These are phyloP conservation scores for Proales similis DNA, from an alignment of 1,140 invertebrate genomes.

Conservation along the genomic window DNA sequence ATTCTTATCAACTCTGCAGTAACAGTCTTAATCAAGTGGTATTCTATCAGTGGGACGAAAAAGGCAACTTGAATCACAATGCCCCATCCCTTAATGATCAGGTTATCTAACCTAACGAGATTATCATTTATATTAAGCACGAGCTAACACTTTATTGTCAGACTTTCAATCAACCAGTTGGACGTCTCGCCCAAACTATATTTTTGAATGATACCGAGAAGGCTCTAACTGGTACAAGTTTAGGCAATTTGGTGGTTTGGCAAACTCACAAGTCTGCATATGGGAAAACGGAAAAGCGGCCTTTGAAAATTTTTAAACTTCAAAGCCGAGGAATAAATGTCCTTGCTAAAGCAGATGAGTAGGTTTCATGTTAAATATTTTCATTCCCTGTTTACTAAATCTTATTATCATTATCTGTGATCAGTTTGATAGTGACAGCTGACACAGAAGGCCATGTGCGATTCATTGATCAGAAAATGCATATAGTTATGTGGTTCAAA, in stretches of 20 bases:
- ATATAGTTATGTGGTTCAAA: constrained; percentile 50
- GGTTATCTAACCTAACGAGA: not conserved
- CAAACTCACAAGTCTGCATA: not conserved
- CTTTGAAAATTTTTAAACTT: constrained; percentile 50
- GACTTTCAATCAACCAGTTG: constrained; percentile 53
- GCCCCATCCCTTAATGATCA: constrained; percentile 14
- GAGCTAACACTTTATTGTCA: constrained; percentile 37
- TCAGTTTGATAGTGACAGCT: constrained; percentile 51
- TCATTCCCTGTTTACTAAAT: constrained; percentile 33
- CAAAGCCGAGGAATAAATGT: constrained; percentile 52
- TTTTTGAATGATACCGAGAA: constrained; percentile 45
- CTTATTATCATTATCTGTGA: too few species aligned
- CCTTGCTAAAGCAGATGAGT: constrained; percentile 48
- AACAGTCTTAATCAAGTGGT: constrained; percentile 52
- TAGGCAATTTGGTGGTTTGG: constrained; percentile 54
- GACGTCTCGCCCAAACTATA: constrained; percentile 51
- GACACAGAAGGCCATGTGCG: constrained; percentile 52
- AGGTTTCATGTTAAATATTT: constrained; percentile 7
- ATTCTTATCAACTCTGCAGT: constrained; percentile 48
- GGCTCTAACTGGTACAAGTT: constrained; percentile 50
- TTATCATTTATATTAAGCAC: not conserved
- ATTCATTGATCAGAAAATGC: constrained; percentile 53
- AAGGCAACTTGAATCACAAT: constrained; percentile 1
- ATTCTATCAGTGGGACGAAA: constrained; percentile 51
- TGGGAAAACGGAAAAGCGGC: constrained; percentile 44